Conservation (phyloP, 2,113 vertebrate species). For the Cephalopterus ornatus region DNA sequence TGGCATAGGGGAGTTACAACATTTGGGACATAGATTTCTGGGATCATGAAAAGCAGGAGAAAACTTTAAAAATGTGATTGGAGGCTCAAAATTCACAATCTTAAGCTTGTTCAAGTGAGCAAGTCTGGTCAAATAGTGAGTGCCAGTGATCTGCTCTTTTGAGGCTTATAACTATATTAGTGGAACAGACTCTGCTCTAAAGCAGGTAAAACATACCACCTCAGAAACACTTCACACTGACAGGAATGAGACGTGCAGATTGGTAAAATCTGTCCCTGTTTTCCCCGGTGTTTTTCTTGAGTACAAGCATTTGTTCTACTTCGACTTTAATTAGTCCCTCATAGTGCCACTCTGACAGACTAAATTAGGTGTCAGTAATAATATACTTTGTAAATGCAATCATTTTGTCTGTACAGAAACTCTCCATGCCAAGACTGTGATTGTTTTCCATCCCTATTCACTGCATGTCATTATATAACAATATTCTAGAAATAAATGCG, state of each 20-base stretch:
- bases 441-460: neutral
- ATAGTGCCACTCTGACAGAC: neutral
- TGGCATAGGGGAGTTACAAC: neutral
- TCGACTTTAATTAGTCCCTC: constrained; percentile 42
- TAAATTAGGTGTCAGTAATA: constrained; percentile 29
- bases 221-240: neutral
- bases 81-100: neutral
- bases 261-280: neutral
- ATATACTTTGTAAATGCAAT: neutral
- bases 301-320: constrained; percentile 18
- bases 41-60: neutral
- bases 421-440: neutral
- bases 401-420: neutral
- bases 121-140: neutral
- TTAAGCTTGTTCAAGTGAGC: neutral
- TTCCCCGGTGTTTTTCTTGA: constrained; percentile 17
- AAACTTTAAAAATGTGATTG: neutral
- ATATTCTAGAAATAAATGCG: neutral
- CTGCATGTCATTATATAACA: neutral
- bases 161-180: neutral
- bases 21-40: neutral
- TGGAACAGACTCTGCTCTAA: neutral
- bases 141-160: neutral
- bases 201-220: neutral
- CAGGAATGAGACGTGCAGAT: neutral